Evolutionary conservation across 2,888 invertebrate genomes (phyloP).

Genomic region (Eueremaeus valkanovi): DNA sequence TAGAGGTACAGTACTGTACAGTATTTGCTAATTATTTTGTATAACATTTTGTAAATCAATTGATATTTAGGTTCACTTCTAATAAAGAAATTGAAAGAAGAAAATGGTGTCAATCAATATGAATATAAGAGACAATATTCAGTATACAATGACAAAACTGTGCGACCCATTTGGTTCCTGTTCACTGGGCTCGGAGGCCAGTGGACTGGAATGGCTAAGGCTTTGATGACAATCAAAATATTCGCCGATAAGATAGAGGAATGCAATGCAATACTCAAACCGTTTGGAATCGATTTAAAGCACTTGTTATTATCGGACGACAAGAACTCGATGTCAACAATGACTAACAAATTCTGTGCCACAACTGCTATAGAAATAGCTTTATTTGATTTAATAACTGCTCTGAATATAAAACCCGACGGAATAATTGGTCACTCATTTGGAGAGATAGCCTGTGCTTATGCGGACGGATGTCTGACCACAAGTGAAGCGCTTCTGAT

Average conservation of each 20-base stretch:
- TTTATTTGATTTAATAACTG: conserved; percentile 40
- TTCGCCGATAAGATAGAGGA: conserved; percentile 23
- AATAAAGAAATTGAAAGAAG: neutral
- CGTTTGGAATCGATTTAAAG: conserved; percentile 15
- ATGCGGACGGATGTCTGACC: conserved; percentile 58
- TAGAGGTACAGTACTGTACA: conserved; percentile 58
- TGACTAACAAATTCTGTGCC: conserved; percentile 70
- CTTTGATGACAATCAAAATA: conserved; percentile 31
- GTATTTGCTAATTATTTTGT: neutral
- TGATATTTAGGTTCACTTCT: neutral
- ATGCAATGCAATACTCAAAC: conserved; percentile 11
- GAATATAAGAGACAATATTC: neutral
- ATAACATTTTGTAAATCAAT: neutral
- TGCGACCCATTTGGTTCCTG: conserved; percentile 82
- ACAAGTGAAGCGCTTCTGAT: conserved; percentile 56
- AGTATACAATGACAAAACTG: neutral
- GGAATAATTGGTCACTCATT: conserved; percentile 58
- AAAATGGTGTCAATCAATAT: neutral
- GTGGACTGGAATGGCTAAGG: conserved; percentile 29
- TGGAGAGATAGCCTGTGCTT: conserved; percentile 58
- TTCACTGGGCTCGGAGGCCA: conserved; percentile 66
- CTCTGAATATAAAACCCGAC: conserved; percentile 55
- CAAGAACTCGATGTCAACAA: conserved; percentile 72
- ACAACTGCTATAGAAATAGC: conserved; percentile 57
- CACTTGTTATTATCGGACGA: conserved; percentile 12